phyloP scores from a whole-genome alignment of 2,797 vertebrate species.

The Lophius americanus region DNA sequence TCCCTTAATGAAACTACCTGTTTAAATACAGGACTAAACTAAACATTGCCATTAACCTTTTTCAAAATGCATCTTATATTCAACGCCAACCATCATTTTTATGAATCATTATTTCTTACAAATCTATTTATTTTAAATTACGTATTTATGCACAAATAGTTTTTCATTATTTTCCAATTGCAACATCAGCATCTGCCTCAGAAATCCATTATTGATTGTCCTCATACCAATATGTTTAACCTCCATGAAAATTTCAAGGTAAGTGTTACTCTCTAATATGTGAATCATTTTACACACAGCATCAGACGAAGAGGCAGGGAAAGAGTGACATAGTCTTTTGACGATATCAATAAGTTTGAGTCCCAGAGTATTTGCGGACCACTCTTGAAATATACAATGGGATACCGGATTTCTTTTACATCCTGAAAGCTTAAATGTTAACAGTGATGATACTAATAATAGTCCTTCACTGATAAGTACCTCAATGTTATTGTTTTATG shows the following conservation, averaged over 20 bases:
- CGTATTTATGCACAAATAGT: too few species aligned
- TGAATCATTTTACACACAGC: constrained; percentile 38
- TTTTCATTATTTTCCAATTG: constrained; percentile 4
- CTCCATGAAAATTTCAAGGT: constrained; percentile 9
- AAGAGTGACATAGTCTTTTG: constrained; percentile 29
- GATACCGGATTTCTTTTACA: constrained; percentile 23
- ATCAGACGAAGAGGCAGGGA: constrained; percentile 33
- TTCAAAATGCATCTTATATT: not conserved
- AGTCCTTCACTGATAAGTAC: constrained; percentile 61
- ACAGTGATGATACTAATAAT: constrained; percentile 63
- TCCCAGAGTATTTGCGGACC: constrained; percentile 15
- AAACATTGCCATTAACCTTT: too few species aligned
- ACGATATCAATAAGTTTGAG: constrained; percentile 34
- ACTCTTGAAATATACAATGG: constrained; percentile 42
- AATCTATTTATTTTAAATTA: not conserved
- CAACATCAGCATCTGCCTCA: constrained; percentile 10
- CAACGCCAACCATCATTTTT: not conserved
- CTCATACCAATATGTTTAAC: constrained; percentile 14
- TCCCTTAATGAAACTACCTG: too few species aligned
- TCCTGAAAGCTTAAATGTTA: constrained; percentile 62
- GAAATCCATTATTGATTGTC: not conserved
- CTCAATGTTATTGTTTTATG: constrained; percentile 66
- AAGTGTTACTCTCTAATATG: constrained; percentile 22
- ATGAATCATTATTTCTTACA: not conserved
- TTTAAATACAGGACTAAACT: too few species aligned